Percentiles rank a stretch among this genome's conserved stretches.
phyloP scores from a whole-genome alignment of 2,797 vertebrate genomes.

The Selene dorsalis region DNA sequence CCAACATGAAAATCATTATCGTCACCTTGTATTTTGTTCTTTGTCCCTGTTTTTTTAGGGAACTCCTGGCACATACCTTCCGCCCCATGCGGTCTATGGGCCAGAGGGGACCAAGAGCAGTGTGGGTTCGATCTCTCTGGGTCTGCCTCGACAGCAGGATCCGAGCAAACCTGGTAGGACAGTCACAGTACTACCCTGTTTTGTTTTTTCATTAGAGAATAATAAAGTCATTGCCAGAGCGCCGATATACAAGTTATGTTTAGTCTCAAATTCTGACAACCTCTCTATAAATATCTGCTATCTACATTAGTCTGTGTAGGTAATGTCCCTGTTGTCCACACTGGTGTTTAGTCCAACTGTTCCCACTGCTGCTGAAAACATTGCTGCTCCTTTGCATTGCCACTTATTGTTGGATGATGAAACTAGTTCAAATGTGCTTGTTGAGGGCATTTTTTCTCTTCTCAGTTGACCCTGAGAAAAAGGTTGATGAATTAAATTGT shows the following conservation, averaged over 20 bases:
- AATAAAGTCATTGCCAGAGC: not conserved
- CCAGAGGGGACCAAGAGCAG: constrained; percentile 92
- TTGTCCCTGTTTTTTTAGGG: constrained; percentile 83
- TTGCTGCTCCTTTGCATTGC: not conserved
- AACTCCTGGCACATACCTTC: constrained; percentile 96
- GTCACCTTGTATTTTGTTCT: constrained; percentile 43
- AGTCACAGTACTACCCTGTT: not conserved
- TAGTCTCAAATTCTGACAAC: not conserved
- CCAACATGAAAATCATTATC: constrained; percentile 8
- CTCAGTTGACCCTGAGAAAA: not conserved
- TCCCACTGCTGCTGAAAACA: not conserved
- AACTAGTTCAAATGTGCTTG: not conserved
- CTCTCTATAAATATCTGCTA: too few species aligned
- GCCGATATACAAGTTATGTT: not conserved
- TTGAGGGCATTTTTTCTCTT: not conserved
- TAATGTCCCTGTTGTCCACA: not conserved
- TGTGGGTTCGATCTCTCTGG: constrained; percentile 96
- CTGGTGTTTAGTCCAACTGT: not conserved
- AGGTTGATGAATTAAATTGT: not conserved
- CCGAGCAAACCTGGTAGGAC: constrained; percentile 90
- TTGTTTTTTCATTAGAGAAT: not conserved
- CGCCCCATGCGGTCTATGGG: constrained; percentile 90
- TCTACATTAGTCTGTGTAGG: too few species aligned
- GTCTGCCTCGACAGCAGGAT: constrained; percentile 95
- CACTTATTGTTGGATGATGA: not conserved